Evolutionary conservation across 1,140 invertebrate species (phyloP).

Genomic region (Sesamia nonagrioides): DNA sequence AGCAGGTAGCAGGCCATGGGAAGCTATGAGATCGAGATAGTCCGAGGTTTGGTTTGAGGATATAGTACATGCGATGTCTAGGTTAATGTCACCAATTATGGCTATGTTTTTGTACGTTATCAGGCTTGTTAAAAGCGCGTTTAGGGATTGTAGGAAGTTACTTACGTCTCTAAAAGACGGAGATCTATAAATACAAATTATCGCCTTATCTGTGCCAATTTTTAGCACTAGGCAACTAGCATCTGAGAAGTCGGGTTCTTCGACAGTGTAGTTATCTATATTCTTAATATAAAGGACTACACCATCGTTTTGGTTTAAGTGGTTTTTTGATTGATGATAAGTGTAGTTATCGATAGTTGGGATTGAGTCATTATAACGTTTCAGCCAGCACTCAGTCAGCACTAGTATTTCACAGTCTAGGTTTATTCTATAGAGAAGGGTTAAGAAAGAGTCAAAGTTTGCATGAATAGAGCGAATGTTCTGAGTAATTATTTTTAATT

Average conservation of each 20-base stretch:
- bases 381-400: too few species aligned
- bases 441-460: too few species aligned
- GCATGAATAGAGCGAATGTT: too few species aligned
- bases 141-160: too few species aligned
- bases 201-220: background rate
- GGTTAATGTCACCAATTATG: background rate
- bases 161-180: background rate
- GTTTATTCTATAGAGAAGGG: too few species aligned
- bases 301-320: conserved; percentile 5
- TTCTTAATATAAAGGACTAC: conserved; percentile 15
- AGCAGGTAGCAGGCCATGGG: conserved; percentile 4
- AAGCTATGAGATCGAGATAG: conserved; percentile 8
- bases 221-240: conserved; percentile 8
- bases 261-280: background rate
- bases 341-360: too few species aligned
- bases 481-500: too few species aligned
- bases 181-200: background rate
- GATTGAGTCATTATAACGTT: too few species aligned
- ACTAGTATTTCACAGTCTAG: too few species aligned
- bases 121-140: too few species aligned
- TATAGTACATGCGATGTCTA: background rate
- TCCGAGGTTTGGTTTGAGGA: background rate
- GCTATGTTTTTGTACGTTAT: background rate
- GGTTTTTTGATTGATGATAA: too few species aligned
- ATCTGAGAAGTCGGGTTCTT: background rate